Evolutionary conservation across 2,113 vertebrate genomes (phyloP), one percentile per base, ranked within the genome.

Genomic region (Istiophorus platypterus): DNA sequence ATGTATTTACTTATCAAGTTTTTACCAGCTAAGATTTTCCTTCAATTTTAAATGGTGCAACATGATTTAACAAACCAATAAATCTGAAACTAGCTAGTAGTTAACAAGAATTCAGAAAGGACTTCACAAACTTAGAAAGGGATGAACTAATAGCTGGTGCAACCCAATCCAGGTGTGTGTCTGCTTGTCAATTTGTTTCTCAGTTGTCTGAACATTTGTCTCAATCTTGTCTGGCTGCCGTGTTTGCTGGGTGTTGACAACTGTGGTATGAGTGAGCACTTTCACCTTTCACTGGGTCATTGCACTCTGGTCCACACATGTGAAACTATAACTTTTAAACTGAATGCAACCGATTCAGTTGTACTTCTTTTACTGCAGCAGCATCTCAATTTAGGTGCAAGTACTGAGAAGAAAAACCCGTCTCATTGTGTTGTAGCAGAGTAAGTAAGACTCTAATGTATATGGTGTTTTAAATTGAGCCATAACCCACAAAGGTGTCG

Each of bases 211-310:
- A 54, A 63, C 41, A 15, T 52, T 26, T 59, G 39, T 63, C 52
- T 45, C 17, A 39, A 13, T 24, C 9, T 27, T n/a, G 56, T 14
- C 20, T 54, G 47, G 6, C 0, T 45, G 12, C 65, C 41, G 18
- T 70, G 63, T 82, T 74, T 68, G 41, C n/a, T 37, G 56, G 1
- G 41, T 76, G 66, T 41, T 61, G 57, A 73, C 39, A 65, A 2
- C 2, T 70, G 61, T 11, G 52, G 58, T 5, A 49, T 20, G 54
- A 76, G 34, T 54, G 49, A 51, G 58, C 45, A 42, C 76, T 49
- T 73, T 80, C 59, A 78, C 62, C 76, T 88, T 58, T 76, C 34
- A 69, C 26, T 15, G 42, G 42, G 39, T 77, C 76, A 64, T 0
- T 73, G 63, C 82, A 57, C 58, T 73, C 24, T 7, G 59, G 39